phyloP scores from a whole-genome alignment of 2,888 invertebrate species.

The Pristionchus entomophagus region DNA sequence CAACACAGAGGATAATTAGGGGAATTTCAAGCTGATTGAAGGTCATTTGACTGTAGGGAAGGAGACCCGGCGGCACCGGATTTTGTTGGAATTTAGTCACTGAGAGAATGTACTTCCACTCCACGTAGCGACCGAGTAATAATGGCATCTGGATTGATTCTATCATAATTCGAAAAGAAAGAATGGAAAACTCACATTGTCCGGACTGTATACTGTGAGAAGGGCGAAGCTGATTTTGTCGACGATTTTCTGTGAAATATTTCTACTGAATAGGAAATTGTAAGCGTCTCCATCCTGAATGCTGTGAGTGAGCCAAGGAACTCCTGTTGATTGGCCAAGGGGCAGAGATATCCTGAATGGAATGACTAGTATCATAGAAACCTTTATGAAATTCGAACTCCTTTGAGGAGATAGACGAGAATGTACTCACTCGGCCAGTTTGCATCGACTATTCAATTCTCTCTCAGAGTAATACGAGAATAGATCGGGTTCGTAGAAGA shows the following conservation, averaged over 20 bases:
- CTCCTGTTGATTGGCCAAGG: conserved; percentile 1
- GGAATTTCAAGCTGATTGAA: background rate
- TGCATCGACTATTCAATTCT: background rate
- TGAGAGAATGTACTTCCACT: background rate
- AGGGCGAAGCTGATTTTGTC: background rate
- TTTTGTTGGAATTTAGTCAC: background rate
- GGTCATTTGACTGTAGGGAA: background rate
- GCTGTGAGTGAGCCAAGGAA: background rate
- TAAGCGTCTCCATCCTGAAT: background rate
- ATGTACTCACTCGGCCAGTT: background rate
- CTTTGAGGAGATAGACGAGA: background rate
- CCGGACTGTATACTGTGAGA: background rate
- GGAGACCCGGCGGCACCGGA: background rate
- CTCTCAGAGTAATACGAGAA: background rate
- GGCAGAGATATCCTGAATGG: background rate
- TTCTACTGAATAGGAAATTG: background rate
- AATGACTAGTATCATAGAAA: too few relatives aligned
- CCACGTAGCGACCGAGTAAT: background rate
- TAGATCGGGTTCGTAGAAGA: background rate
- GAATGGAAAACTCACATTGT: background rate
- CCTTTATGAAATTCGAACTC: too few relatives aligned
- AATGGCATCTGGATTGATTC: background rate
- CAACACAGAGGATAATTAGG: background rate
- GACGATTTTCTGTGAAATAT: background rate
- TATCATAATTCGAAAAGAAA: too few relatives aligned